Percentiles rank a stretch among this genome's conserved stretches.
Evolutionary conservation across 2,888 invertebrate species (phyloP).

Genomic region (Endotricha flammealis): DNA sequence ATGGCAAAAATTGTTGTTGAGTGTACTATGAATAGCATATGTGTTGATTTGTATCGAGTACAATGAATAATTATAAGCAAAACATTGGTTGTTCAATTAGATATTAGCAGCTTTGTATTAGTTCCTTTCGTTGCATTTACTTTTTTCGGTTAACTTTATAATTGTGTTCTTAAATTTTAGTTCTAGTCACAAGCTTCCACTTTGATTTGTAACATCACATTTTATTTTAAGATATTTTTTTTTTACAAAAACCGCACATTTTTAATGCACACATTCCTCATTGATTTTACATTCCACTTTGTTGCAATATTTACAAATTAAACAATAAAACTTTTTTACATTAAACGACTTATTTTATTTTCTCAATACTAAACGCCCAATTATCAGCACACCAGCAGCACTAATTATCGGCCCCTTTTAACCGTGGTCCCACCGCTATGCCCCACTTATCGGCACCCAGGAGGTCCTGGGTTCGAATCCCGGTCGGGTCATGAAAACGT

Average conservation of each 20-base stretch:
- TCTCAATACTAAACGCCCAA: no score
- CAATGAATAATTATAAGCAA: constrained; percentile 42
- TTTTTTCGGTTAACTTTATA: constrained; percentile 19
- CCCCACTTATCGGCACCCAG: no score
- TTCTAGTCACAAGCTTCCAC: constrained; percentile 69
- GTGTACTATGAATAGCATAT: constrained; percentile 1
- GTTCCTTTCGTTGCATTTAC: constrained; percentile 64
- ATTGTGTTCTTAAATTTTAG: constrained; percentile 45
- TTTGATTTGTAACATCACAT: constrained; percentile 49
- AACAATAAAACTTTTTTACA: constrained; percentile 44
- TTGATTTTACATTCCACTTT: constrained; percentile 51
- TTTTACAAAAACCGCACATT: constrained; percentile 14
- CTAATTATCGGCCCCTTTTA: no score
- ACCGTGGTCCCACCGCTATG: no score
- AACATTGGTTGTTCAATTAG: constrained; percentile 40
- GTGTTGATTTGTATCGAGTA: constrained; percentile 31
- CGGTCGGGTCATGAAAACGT: no score
- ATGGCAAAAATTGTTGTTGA: background rate
- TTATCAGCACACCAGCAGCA: no score
- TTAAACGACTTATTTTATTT: constrained; percentile 31
- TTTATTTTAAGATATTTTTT: constrained; percentile 20
- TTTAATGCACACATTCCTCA: constrained; percentile 28
- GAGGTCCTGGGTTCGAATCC: no score
- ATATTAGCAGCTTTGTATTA: constrained; percentile 33
- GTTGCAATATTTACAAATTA: constrained; percentile 48